phyloP scores from a whole-genome alignment of 2,113 vertebrate genomes.

The Scolopax mira region DNA sequence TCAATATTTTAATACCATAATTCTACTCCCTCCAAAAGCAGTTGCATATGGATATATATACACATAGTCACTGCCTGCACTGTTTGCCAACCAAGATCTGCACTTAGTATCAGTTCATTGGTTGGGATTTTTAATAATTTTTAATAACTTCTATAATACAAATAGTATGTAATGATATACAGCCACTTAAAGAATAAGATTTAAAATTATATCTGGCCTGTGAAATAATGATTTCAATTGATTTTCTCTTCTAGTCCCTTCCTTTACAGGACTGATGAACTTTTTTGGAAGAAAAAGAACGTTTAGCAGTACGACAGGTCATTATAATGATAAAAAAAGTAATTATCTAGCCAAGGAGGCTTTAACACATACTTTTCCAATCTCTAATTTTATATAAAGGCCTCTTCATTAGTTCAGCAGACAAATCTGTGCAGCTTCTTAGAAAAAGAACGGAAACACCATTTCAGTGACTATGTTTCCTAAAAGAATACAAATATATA shows the following conservation, averaged over 20 bases:
- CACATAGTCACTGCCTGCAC: background rate
- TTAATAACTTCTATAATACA: background rate
- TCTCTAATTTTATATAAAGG: slow-evolving; percentile 20
- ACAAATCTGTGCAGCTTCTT: background rate
- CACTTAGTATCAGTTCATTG: background rate
- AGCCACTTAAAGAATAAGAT: slow-evolving; percentile 24
- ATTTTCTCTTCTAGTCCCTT: slow-evolving; percentile 6
- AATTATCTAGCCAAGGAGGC: background rate
- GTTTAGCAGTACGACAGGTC: background rate
- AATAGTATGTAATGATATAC: background rate
- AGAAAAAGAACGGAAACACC: background rate
- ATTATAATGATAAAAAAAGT: slow-evolving; percentile 54
- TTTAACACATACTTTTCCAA: background rate
- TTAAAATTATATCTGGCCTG: background rate
- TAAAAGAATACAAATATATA: background rate
- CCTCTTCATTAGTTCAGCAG: slow-evolving; percentile 4
- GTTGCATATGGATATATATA: background rate
- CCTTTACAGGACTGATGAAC: background rate
- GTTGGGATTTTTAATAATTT: slow-evolving; percentile 4
- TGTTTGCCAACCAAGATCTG: background rate
- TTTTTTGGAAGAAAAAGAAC: background rate
- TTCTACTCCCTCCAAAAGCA: background rate
- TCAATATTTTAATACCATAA: background rate
- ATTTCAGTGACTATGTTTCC: slow-evolving; percentile 9
- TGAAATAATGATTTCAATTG: slow-evolving; percentile 17